phyloP scores from a whole-genome alignment of 2,113 vertebrate species.

The Caracal caracal region DNA sequence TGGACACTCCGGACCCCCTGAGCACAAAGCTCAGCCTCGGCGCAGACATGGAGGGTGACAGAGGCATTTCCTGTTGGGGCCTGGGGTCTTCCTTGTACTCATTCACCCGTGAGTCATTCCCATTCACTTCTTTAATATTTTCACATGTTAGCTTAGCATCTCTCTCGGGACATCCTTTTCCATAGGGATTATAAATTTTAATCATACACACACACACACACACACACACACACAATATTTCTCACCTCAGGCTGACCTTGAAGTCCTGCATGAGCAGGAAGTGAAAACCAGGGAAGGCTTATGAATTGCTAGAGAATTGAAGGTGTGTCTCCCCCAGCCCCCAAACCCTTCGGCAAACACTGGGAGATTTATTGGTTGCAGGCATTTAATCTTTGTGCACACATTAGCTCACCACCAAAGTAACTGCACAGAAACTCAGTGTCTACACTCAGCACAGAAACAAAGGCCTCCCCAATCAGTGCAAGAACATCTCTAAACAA shows the following conservation, averaged over 20 bases:
- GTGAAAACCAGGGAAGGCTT: not conserved
- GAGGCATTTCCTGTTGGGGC: not conserved
- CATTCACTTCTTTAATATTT: not conserved
- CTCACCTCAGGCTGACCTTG: not conserved
- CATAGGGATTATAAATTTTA: not conserved
- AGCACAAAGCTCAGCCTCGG: no score
- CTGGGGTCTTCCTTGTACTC: not conserved
- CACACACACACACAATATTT: not conserved
- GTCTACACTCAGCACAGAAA: not conserved
- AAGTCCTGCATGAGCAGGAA: not conserved
- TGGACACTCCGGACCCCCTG: not conserved
- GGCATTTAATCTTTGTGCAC: not conserved
- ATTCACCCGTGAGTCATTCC: not conserved
- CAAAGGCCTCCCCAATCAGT: not conserved
- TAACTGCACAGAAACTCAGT: not conserved
- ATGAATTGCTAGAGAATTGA: not conserved
- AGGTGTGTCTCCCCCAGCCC: not conserved
- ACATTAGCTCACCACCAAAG: not conserved
- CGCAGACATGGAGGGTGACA: not conserved
- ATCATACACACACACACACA: no score
- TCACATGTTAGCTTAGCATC: conserved; percentile 65
- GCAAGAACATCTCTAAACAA: not conserved
- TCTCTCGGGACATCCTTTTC: conserved; percentile 88
- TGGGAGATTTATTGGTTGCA: not conserved
- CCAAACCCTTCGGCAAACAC: no score